phyloP scores from a whole-genome alignment of 2,797 vertebrate genomes.

The Coilia nasus region DNA sequence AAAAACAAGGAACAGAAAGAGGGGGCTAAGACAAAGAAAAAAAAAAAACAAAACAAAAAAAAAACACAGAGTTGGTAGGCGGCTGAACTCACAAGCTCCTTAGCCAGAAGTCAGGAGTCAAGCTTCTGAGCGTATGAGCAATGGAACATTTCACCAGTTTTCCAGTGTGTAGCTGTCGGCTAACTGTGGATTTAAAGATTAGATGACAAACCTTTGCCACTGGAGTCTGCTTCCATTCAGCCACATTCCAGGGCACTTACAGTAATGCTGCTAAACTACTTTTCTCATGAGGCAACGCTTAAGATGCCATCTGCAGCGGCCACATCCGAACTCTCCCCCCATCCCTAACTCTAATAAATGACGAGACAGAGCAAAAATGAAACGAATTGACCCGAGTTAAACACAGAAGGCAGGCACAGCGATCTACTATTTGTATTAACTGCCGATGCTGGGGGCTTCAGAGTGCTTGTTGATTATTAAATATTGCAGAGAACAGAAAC shows the following conservation, averaged over 20 bases:
- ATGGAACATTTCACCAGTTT: slow-evolving; percentile 26
- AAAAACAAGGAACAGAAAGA: slow-evolving; percentile 2
- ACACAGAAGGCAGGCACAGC: background rate
- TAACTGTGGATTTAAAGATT: slow-evolving; percentile 28
- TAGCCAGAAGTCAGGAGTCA: slow-evolving; percentile 11
- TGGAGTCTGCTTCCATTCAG: slow-evolving; percentile 4
- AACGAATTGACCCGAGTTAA: background rate
- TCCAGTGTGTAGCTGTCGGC: background rate
- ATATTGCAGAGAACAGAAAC: background rate
- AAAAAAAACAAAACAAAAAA: background rate
- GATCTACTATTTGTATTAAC: slow-evolving; percentile 14
- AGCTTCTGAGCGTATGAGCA: slow-evolving; percentile 17
- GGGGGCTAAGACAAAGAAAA: background rate
- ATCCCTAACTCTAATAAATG: background rate
- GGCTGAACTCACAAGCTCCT: background rate
- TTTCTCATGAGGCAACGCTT: background rate
- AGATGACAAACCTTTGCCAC: slow-evolving; percentile 32
- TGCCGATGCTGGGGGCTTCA: background rate
- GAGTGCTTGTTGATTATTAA: background rate
- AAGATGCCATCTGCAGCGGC: slow-evolving; percentile 13
- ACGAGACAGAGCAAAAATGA: background rate
- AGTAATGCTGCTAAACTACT: slow-evolving; percentile 22
- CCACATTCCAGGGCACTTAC: slow-evolving; percentile 21
- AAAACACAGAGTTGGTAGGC: slow-evolving; percentile 3
- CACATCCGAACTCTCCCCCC: background rate